These are phyloP conservation scores for Orientallactaga bullata DNA, from an alignment of 2,113 vertebrate genomes.

Conservation along the genomic window DNA sequence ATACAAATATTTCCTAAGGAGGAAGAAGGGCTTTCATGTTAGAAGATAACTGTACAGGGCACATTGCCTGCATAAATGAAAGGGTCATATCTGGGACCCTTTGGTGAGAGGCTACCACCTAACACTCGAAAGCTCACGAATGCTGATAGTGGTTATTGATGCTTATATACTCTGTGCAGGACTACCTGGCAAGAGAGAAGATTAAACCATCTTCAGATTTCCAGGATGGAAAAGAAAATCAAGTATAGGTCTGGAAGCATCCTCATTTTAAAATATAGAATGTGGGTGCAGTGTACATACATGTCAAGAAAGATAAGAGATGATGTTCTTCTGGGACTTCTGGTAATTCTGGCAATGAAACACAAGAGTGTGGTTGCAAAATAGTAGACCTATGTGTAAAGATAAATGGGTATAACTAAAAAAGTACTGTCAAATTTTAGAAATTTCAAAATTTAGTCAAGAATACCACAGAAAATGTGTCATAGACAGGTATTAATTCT, in stretches of 20 bases:
- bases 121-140: background rate
- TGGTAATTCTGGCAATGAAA: background rate
- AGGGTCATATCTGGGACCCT: background rate
- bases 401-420: background rate
- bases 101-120: background rate
- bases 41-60: background rate
- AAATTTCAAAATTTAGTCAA: background rate
- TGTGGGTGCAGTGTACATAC: background rate
- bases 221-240: background rate
- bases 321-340: background rate
- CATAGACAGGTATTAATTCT: background rate
- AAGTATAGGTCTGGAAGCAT: background rate
- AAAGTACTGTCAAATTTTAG: background rate
- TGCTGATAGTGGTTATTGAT: background rate
- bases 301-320: slow-evolving; percentile 46
- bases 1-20: background rate
- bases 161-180: background rate
- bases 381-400: background rate
- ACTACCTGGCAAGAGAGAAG: slow-evolving; percentile 43
- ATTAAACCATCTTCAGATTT: background rate
- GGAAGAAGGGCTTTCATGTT: background rate
- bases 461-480: background rate
- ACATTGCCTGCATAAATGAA: fast-evolving
- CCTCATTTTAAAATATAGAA: slow-evolving; percentile 8
- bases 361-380: slow-evolving; percentile 38